Conservation (phyloP, 2,113 vertebrate species). For the Anas platyrhynchos region DNA sequence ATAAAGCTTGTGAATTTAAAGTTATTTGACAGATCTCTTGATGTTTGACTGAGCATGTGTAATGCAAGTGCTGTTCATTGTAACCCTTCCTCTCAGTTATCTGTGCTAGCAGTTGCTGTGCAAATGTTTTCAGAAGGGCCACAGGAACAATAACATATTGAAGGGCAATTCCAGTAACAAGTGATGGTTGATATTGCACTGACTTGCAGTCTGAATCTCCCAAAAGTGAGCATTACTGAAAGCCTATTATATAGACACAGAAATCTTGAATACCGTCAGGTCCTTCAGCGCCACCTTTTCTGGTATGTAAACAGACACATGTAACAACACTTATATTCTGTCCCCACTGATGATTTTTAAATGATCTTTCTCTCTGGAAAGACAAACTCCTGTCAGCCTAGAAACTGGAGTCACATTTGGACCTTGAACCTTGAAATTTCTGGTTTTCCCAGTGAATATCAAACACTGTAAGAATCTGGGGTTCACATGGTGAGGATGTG, state of each 20-base stretch:
- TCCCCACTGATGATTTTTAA: background rate
- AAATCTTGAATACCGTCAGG: background rate
- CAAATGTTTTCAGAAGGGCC: constrained; percentile 6
- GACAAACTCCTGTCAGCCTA: background rate
- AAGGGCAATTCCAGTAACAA: background rate
- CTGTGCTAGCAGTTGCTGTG: background rate
- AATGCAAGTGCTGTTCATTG: background rate
- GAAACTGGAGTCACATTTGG: background rate
- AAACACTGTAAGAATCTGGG: background rate
- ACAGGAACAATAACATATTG: background rate
- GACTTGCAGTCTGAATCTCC: background rate
- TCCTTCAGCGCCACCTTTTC: background rate
- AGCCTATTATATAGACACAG: background rate
- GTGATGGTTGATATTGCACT: background rate
- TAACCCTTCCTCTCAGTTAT: background rate
- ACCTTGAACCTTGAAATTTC: background rate
- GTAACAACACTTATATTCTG: background rate
- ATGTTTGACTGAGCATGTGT: background rate
- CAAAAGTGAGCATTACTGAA: background rate
- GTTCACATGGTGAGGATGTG: background rate
- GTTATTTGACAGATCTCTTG: background rate
- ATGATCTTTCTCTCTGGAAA: background rate
- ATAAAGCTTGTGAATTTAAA: background rate
- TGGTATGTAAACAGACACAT: background rate
- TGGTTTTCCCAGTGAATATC: background rate